Evolutionary conservation across 2,113 vertebrate species (phyloP).

Genomic region (Sphyrna mokarran): DNA sequence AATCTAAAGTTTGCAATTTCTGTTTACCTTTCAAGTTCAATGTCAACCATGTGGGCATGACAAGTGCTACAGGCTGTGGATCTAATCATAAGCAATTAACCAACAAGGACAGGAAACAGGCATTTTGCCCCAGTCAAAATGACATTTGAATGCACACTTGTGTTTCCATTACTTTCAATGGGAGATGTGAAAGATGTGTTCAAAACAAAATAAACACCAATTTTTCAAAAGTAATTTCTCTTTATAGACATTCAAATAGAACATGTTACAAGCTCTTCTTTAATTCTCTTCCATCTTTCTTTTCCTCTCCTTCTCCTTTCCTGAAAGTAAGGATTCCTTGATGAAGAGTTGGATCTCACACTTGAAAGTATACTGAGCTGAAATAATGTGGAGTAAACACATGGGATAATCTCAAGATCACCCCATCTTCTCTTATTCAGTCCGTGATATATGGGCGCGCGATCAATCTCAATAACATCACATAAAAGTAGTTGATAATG

Average conservation of each 20-base stretch:
- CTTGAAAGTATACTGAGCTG: neutral
- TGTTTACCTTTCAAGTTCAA: constrained; percentile 1
- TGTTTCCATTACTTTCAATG: neutral
- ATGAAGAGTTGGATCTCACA: neutral
- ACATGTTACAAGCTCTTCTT: neutral
- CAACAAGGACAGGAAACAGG: constrained; percentile 19
- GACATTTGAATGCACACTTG: neutral
- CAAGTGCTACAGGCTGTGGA: neutral
- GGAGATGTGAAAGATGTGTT: neutral
- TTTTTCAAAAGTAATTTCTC: neutral
- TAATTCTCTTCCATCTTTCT: neutral
- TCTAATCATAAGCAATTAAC: neutral
- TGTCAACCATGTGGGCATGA: constrained; percentile 15
- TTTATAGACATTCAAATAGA: neutral
- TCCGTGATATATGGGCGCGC: neutral
- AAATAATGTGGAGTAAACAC: neutral
- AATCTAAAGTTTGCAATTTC: constrained; percentile 4
- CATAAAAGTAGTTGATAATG: neutral
- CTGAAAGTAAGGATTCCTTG: neutral
- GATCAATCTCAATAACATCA: neutral
- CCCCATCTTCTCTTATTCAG: neutral
- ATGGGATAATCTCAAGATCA: neutral
- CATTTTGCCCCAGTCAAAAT: constrained; percentile 15
- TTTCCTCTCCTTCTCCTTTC: neutral
- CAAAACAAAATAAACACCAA: neutral